These are phyloP conservation scores for Peromyscus attwateri DNA, from an alignment of 2,797 vertebrate genomes.

Conservation along the genomic window DNA sequence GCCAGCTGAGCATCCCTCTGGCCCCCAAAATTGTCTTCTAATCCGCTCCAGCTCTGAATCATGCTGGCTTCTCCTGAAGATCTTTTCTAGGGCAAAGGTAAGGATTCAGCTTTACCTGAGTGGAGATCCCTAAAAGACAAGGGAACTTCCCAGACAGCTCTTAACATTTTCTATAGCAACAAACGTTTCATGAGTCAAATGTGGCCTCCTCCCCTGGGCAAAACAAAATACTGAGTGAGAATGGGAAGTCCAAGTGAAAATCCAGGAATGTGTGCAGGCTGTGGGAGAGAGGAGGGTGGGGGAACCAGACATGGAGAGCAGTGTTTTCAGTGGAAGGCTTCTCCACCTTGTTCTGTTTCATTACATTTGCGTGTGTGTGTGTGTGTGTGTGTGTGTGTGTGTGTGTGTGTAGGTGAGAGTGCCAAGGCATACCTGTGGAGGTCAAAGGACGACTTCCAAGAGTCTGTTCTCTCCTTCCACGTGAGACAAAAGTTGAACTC, in stretches of 20 bases:
- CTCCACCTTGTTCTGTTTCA: not conserved
- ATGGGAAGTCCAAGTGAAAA: conserved; percentile 17
- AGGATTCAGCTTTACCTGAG: not conserved
- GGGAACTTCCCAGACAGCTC: too few relatives aligned
- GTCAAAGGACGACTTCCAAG: not conserved
- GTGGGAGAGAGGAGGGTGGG: too few relatives aligned
- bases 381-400: not conserved
- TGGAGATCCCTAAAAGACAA: not conserved
- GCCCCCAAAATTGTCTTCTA: not conserved
- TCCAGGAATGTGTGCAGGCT: too few relatives aligned
- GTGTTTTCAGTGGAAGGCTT: conserved; percentile 5
- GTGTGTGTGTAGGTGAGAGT: not conserved
- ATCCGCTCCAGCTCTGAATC: not conserved
- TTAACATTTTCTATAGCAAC: not conserved
- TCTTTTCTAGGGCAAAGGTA: not conserved
- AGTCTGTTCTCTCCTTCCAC: not conserved
- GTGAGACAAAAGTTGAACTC: not conserved
- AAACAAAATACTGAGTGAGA: conserved; percentile 55
- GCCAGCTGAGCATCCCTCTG: not conserved
- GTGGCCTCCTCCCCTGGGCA: not conserved
- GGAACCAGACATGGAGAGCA: not conserved
- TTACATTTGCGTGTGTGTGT: not conserved
- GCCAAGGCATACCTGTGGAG: not conserved
- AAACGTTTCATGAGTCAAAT: not conserved
- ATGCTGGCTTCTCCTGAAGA: not conserved